Evolutionary conservation across 2,888 invertebrate species (phyloP), one percentile per base, ranked within the genome.

Genomic region (Watsonalla binaria): DNA sequence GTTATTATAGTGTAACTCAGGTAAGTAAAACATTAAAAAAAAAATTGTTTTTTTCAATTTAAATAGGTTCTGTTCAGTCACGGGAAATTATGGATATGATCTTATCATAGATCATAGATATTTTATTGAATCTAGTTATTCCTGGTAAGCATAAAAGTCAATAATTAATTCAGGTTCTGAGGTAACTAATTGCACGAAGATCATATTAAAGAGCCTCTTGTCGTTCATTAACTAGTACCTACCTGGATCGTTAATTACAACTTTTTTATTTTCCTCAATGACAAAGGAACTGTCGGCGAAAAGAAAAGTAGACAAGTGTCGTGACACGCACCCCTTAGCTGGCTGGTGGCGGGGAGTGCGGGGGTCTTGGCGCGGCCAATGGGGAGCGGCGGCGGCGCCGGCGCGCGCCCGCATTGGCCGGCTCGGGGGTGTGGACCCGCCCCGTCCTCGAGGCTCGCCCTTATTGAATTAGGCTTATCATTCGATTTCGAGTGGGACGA

Each of bases 381-480:
- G 65, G 70, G 74, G 70, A 72, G 76, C 69, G 73, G 68, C 72
- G 71, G 71, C 66, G 63, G 70, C 70, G 74, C 63, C 68, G 56
- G 61, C 69, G 70, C 76, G 74, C 74, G 67, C 74, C 76, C 67
- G 79, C 79, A 85, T 84, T 84, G 83, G 86, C 74, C 82, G 72
- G 78, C 64, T 73, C 59, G 65, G 67, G 81, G 86, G 86, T 84
- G 85, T 82, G 83, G 84, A 82, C 79, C 88, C 88, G 86, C 86
- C 87, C 84, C 84, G 76, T 81, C 83, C 91, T 86, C 89, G 87
- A 88, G 86, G 84, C 85, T 83, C 84, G 89, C 86, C 92, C 93
- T 94, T 94, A 94, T 94, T 94, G 94, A 94, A 94, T 94, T 94
- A 94, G 93, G 93, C 93, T 93, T 93, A 94, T 94, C 94, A 94